Percentiles rank a stretch among this genome's conserved stretches.
phyloP scores from a whole-genome alignment of 53 echinoderm and acorn worm species.

The Patiria pectinifera region DNA sequence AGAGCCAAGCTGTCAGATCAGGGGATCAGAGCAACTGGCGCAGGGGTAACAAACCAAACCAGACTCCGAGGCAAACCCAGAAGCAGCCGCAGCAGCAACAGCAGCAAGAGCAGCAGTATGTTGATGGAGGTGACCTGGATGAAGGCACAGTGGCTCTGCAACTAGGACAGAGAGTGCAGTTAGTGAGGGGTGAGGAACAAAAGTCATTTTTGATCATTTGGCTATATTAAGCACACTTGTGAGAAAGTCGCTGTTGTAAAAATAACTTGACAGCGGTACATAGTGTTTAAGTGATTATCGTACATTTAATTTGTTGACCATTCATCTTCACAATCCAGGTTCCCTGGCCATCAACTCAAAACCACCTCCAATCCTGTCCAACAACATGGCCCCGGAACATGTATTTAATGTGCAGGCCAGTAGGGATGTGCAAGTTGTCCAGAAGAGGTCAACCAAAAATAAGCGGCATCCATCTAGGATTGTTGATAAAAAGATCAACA shows the following conservation, averaged over 20 bases:
- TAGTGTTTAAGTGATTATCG: not conserved
- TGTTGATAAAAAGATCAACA: not conserved
- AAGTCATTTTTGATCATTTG: too few relatives aligned
- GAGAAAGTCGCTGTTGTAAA: not conserved
- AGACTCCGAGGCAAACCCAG: too few relatives aligned
- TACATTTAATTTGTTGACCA: too few relatives aligned
- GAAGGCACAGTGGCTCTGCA: slow-evolving; percentile 47
- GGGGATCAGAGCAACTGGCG: not conserved
- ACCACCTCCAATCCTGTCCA: slow-evolving; percentile 33
- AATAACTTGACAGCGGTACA: not conserved
- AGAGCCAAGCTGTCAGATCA: not conserved
- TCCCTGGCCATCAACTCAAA: slow-evolving; percentile 55
- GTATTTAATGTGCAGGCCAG: slow-evolving; percentile 56
- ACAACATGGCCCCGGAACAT: slow-evolving; percentile 17
- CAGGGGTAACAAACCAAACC: not conserved
- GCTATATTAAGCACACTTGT: too few relatives aligned
- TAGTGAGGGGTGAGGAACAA: slow-evolving; percentile 28
- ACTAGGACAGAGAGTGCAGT: slow-evolving; percentile 52
- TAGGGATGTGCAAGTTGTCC: slow-evolving; percentile 18
- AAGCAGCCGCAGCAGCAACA: not conserved
- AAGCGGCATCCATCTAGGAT: slow-evolving; percentile 8
- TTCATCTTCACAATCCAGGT: slow-evolving; percentile 23
- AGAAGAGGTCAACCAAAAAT: not conserved
- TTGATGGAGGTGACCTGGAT: not conserved
- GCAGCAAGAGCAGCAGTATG: not conserved